Evolutionary conservation across 2,113 vertebrate genomes (phyloP), one percentile per base, ranked within the genome.

Genomic region (Platycercus adscitus): DNA sequence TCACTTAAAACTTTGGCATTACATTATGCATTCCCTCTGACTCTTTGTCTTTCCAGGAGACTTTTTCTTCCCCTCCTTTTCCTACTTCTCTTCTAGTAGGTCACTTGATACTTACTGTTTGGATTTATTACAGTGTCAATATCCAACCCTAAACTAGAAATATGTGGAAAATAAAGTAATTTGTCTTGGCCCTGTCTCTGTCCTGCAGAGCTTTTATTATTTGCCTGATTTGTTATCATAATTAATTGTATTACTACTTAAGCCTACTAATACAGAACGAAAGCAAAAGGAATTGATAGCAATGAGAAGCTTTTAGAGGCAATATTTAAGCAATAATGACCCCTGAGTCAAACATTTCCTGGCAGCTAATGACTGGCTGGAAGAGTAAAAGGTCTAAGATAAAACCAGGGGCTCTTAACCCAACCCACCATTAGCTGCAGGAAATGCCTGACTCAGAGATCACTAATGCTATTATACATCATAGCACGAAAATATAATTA

Each of bases 241-340:
- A 86, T 93, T 96, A 96, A 94, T 85, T 83, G 31, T 87, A 60
- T 78, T 96, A 63, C 89, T 96, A 96, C 53, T 92, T 64, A 93
- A 44, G 85, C 39, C 92, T 95, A 86, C 81, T 91, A 95, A 96
- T 96, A 91, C 81, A 94, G 41, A 72, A 95, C 89, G 96, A 97
- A 96, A 95, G n/a, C 37, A 84, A 96, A 94, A 91, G 52, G 49
- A 97, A 98, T 96, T 98, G 58, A 71, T 89, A 92, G 58, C 56
- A 91, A 95, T 82, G 66, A 95, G 95, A 93, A 97, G 88, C 61
- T 96, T 97, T 96, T 91, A 92, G 89, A 95, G 77, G 87, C 61
- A 93, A 90, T 97, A 97, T 95, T 96, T 97, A 98, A 97, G 83
- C 83, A 97, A 91, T 91, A 97, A 97, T 97, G 89, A 96, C 80